Percentiles rank a stretch among this genome's conserved stretches.
Evolutionary conservation across 2,113 vertebrate species (phyloP).

Genomic region (Platysternon megacephalum): DNA sequence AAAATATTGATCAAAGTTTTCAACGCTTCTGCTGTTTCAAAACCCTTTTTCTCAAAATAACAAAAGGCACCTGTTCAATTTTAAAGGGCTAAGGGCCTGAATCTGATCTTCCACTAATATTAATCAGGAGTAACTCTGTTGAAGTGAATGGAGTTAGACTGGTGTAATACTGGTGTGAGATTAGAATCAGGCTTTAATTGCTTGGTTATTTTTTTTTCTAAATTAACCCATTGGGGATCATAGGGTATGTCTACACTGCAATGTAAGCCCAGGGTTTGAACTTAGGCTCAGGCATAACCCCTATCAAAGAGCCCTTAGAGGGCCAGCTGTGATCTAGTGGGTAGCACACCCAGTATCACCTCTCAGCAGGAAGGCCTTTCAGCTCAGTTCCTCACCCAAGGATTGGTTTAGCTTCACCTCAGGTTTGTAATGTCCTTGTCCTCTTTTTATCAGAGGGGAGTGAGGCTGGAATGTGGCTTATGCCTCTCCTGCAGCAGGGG

Average conservation of each 20-base stretch:
- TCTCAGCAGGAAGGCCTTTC: neutral
- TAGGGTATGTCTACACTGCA: neutral
- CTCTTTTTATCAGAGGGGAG: neutral
- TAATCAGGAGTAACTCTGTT: neutral
- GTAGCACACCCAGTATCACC: neutral
- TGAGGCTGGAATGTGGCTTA: neutral
- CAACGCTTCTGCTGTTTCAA: neutral
- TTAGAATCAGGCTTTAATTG: neutral
- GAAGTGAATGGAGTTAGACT: neutral
- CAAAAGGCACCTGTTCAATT: neutral
- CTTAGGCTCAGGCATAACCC: neutral
- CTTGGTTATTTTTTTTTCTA: neutral
- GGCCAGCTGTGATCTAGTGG: neutral
- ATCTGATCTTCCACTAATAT: neutral
- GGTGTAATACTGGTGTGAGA: neutral
- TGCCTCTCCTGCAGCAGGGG: neutral
- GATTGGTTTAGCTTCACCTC: neutral
- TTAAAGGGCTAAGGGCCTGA: rapidly evolving
- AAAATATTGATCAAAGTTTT: rapidly evolving
- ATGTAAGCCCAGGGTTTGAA: neutral
- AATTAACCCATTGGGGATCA: neutral
- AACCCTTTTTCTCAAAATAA: neutral
- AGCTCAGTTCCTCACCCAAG: neutral
- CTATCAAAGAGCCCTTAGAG: neutral
- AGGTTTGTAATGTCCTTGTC: neutral